Evolutionary conservation across 1,140 invertebrate genomes (phyloP).

Genomic region (Leptinotarsa texana): DNA sequence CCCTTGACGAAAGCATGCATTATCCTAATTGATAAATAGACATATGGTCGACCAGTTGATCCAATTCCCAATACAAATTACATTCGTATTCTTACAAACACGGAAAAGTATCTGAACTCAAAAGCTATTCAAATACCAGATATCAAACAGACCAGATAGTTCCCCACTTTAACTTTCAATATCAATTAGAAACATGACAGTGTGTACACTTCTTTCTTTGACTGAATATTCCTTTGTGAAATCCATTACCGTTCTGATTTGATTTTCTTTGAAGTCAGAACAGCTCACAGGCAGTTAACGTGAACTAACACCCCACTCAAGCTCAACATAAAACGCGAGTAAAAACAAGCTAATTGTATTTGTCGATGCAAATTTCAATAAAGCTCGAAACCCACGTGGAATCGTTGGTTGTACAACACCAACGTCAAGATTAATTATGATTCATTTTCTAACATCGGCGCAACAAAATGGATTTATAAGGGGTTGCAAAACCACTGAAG

Average conservation of each 20-base stretch:
- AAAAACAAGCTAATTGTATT: slow-evolving; percentile 23
- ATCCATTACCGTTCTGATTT: slow-evolving; percentile 20
- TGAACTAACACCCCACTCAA: slow-evolving; percentile 16
- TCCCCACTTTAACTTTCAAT: background rate
- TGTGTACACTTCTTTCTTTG: slow-evolving; percentile 10
- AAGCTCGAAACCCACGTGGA: slow-evolving; percentile 5
- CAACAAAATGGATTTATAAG: background rate
- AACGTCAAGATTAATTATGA: slow-evolving; percentile 6
- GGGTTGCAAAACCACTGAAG: too few species aligned
- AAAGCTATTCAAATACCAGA: background rate
- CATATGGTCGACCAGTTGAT: background rate
- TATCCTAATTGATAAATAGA: background rate
- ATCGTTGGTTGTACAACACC: background rate
- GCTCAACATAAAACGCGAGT: slow-evolving; percentile 10
- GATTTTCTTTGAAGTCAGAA: slow-evolving; percentile 22
- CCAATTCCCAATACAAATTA: background rate
- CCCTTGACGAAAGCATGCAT: too few species aligned
- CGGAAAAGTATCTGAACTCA: background rate
- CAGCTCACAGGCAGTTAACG: slow-evolving; percentile 20
- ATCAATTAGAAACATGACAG: slow-evolving; percentile 5
- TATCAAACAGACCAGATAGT: slow-evolving; percentile 17
- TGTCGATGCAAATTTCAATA: slow-evolving; percentile 23
- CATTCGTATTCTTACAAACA: background rate
- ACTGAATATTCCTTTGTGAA: slow-evolving; percentile 15
- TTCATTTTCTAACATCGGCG: background rate